Evolutionary conservation across 2,113 vertebrate species (phyloP).

Genomic region (Cephalophus harveyi): DNA sequence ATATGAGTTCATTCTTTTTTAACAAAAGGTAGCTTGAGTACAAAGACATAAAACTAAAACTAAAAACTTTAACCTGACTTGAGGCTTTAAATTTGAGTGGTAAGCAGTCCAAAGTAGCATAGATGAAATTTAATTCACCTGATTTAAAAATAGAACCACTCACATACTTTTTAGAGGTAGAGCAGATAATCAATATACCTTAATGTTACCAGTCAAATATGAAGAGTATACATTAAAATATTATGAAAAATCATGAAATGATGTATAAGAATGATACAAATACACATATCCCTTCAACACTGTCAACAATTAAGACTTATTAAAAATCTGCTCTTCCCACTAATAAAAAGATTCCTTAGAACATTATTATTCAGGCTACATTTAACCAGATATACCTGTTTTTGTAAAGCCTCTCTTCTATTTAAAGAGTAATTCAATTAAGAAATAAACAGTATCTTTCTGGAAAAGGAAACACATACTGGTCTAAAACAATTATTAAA

Average conservation of each 20-base stretch:
- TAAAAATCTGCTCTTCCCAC: constrained; percentile 28
- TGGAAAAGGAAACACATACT: constrained; percentile 40
- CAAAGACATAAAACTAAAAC: constrained; percentile 19
- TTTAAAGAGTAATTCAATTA: constrained; percentile 32
- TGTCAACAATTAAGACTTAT: background rate
- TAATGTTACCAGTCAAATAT: constrained; percentile 19
- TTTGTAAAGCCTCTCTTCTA: background rate
- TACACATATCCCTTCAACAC: background rate
- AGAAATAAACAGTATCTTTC: constrained; percentile 29
- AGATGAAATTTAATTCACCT: constrained; percentile 8
- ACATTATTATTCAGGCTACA: constrained; percentile 20
- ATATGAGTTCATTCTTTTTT: background rate
- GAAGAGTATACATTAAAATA: background rate
- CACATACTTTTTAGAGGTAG: constrained; percentile 23
- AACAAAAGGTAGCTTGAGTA: background rate
- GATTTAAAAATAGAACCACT: constrained; percentile 20
- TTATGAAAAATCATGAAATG: background rate
- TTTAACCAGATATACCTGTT: background rate
- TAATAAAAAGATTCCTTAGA: background rate
- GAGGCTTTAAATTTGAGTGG: constrained; percentile 26
- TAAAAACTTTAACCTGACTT: background rate
- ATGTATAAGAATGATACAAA: background rate
- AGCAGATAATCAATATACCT: background rate
- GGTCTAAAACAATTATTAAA: background rate
- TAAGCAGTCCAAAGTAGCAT: background rate